Conservation (phyloP, 1,140 invertebrate genomes). For the Zophobas morio region DNA sequence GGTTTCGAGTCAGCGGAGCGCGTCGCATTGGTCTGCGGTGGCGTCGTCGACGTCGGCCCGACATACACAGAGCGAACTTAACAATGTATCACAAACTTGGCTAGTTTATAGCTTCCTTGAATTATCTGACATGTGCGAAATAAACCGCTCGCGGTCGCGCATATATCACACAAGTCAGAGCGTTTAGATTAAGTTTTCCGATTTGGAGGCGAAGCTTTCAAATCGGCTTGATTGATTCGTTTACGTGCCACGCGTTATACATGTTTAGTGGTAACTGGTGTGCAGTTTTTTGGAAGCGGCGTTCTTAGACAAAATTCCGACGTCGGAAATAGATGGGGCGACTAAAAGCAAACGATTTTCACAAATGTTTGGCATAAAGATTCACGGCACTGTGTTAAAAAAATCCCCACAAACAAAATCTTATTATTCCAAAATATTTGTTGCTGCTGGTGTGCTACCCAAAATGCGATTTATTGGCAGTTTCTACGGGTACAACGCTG, state of each 20-base stretch:
- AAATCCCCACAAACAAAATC: too few relatives aligned
- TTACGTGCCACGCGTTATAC: conserved; percentile 56
- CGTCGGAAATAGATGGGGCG: too few relatives aligned
- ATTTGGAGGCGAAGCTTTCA: conserved; percentile 59
- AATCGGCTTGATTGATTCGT: conserved; percentile 60
- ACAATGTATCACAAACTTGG: conserved; percentile 60
- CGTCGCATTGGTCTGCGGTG: conserved; percentile 39
- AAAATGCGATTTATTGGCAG: too few relatives aligned
- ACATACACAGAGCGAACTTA: conserved; percentile 32
- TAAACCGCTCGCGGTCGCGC: conserved; percentile 57
- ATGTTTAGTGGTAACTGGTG: conserved; percentile 52
- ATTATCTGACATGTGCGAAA: conserved; percentile 62
- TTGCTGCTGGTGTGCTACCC: too few relatives aligned
- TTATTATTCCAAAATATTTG: too few relatives aligned
- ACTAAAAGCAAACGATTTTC: too few relatives aligned
- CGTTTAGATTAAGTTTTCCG: conserved; percentile 63
- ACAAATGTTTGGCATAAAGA: too few relatives aligned
- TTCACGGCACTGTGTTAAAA: too few relatives aligned
- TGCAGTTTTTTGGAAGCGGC: conserved; percentile 4
- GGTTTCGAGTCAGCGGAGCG: conserved; percentile 28
- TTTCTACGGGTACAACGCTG: too few relatives aligned
- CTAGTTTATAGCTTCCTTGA: conserved; percentile 60
- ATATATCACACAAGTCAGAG: conserved; percentile 63
- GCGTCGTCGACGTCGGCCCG: conserved; percentile 14
- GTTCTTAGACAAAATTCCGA: too few relatives aligned